Evolutionary conservation across 2,888 invertebrate species (phyloP), one percentile per base, ranked within the genome.

Genomic region (Parnassius apollo): DNA sequence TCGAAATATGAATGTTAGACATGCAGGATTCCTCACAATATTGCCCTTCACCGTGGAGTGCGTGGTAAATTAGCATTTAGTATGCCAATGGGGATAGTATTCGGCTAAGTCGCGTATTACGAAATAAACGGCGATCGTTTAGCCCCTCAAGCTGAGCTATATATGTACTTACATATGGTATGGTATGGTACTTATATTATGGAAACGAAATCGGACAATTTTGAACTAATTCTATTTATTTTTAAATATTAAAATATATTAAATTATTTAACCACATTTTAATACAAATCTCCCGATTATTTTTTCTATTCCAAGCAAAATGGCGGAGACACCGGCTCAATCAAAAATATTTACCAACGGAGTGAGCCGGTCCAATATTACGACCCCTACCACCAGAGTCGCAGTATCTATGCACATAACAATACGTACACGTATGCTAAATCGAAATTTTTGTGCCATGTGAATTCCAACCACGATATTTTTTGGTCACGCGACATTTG

Each of bases 281-380:
- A 80, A 79, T 76, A 67, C 68, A 65, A 61, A 65, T 9, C 49
- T 49, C 52, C 48, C 53, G 58, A 73, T 73, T 75, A 70, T 74
- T 73, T 73, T 71, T 69, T 71, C 68, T 66, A 72, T 72, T 75
- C 73, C 71, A 68, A 76, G 75, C 71, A 73, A 78, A 77, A 75
- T 70, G 72, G 73, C 71, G 73, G 66, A 71, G 71, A 75, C 75
- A 72, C 74, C 65, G 74, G 74, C 75, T 81, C 80, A 82, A 86
- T 85, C 83, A 84, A 85, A 85, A 82, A 83, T 85, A 79, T 86
- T 86, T 86, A 83, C 83, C 77, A 68, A 70, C 70, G 69, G 71
- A 76, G 73, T 74, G 71, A 75, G 75, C 78, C 71, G 70, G 77
- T 73, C 77, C 80, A 82, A 83, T 83, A 81, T 82, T 78, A 74